Evolutionary conservation across 2,888 invertebrate species (phyloP).

Genomic region (Nasonovia ribisnigri): DNA sequence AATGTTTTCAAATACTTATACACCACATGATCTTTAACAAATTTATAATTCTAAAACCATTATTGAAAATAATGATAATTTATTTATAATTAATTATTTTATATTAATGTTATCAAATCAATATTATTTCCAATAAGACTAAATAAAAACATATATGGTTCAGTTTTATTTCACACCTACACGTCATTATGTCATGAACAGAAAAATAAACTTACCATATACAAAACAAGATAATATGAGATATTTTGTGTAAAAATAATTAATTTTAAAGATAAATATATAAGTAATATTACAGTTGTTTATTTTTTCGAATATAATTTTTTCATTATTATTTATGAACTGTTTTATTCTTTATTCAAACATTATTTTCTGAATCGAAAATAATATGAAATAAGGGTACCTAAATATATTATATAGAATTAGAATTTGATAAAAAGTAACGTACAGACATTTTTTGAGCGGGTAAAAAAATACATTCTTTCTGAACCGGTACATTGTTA

Average conservation of each 20-base stretch:
- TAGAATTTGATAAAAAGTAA: slow-evolving; percentile 39
- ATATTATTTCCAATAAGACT: background rate
- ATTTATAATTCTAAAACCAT: slow-evolving; percentile 37
- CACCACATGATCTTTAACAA: slow-evolving; percentile 25
- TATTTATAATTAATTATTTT: background rate
- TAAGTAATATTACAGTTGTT: background rate
- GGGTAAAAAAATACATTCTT: slow-evolving; percentile 56
- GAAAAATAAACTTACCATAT: background rate
- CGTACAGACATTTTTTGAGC: slow-evolving; percentile 52
- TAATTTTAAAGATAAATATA: slow-evolving; percentile 9
- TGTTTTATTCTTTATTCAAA: background rate
- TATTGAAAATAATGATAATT: slow-evolving; percentile 7
- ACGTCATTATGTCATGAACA: background rate
- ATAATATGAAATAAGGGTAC: slow-evolving; percentile 16
- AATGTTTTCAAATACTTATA: slow-evolving; percentile 24
- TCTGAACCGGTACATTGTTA: slow-evolving; percentile 50
- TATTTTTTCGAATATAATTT: background rate
- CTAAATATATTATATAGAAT: background rate
- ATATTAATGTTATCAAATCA: background rate
- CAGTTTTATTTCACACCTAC: background rate
- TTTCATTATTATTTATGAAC: background rate
- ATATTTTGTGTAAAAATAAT: background rate
- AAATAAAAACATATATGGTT: background rate
- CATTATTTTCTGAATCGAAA: background rate
- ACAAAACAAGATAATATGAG: background rate